These are phyloP conservation scores for Orchestia grillus DNA, from an alignment of 1,140 invertebrate species.

Conservation along the genomic window DNA sequence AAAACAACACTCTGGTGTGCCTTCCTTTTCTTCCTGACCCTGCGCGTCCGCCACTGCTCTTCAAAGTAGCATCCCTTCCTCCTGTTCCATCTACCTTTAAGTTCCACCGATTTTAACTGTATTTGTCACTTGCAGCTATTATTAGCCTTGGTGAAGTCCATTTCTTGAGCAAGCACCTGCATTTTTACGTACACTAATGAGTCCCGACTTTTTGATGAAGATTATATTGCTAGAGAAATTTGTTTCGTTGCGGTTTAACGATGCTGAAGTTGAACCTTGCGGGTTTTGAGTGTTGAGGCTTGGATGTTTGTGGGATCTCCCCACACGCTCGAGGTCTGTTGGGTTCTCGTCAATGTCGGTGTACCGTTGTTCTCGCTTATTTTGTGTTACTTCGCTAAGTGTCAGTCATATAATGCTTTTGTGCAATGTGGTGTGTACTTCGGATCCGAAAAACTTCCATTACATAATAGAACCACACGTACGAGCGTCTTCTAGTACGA, in stretches of 20 bases:
- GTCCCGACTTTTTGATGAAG: neutral
- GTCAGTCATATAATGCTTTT: neutral
- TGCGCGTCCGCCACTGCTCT: neutral
- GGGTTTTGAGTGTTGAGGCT: neutral
- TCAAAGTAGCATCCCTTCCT: neutral
- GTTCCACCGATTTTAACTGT: neutral
- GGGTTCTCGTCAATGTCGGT: neutral
- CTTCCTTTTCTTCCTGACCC: conserved; percentile 38
- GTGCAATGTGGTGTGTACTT: neutral
- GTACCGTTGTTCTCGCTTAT: neutral
- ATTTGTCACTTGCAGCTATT: neutral
- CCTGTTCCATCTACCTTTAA: neutral
- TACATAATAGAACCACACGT: neutral
- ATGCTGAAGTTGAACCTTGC: neutral
- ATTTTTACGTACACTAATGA: neutral
- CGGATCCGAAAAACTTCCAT: neutral
- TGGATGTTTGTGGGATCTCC: neutral
- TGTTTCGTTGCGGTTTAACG: neutral
- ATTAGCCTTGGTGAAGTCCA: neutral
- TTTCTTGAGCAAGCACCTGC: neutral
- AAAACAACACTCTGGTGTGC: conserved; percentile 6
- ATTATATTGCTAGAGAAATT: neutral
- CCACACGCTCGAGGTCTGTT: neutral
- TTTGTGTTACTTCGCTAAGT: neutral
- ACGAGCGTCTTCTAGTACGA: no score